Base-by-base conservation (phyloP, 92 coral and sea anemone genomes). In the Epizoanthus rinbou region DNA sequence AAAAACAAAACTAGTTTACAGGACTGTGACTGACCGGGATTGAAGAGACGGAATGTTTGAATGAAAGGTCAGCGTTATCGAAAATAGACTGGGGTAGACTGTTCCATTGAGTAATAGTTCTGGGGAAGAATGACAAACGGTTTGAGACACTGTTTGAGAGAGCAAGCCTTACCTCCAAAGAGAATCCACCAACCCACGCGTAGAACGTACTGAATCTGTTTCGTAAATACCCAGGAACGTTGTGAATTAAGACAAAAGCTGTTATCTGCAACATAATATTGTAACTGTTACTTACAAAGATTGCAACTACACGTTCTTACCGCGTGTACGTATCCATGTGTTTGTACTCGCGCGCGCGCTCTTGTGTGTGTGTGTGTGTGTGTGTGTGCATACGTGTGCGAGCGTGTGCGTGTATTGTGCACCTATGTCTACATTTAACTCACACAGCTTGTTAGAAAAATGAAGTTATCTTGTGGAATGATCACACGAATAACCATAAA, bases 101-200 rank as follows among this genome's bases (percentile, higher is more conserved):
- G n/a, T n/a, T n/a, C n/a, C n/a, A n/a, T n/a, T n/a, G n/a, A n/a
- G n/a, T n/a, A n/a, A n/a, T n/a, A n/a, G n/a, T n/a, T n/a, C n/a
- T n/a, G n/a, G n/a, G n/a, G n/a, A n/a, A n/a, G n/a, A n/a, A n/a
- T n/a, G n/a, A n/a, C n/a, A n/a, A n/a, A n/a, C n/a, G n/a, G n/a
- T n/a, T n/a, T n/a, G n/a, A 1, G 43, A 37, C 43, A 37, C 43
- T 37, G 43, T 37, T 37, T 37, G 43, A 37, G 43, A 37, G 43
- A 37, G 43, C 3, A 37, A 3, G 50, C 25, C 94, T 82, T 74
- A 96, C 99, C 99, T 96, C 99, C 17, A 96, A 87, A 8, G 99
- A 93, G 18, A 87, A 84, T 33, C 85, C 74, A 21, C 99, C 99
- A 75, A 93, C 93, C 99, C 98, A 96, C 7, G 98, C 89, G 75